These are phyloP conservation scores for Brachycybe producta DNA, from an alignment of 2,888 invertebrate species.

Conservation along the genomic window DNA sequence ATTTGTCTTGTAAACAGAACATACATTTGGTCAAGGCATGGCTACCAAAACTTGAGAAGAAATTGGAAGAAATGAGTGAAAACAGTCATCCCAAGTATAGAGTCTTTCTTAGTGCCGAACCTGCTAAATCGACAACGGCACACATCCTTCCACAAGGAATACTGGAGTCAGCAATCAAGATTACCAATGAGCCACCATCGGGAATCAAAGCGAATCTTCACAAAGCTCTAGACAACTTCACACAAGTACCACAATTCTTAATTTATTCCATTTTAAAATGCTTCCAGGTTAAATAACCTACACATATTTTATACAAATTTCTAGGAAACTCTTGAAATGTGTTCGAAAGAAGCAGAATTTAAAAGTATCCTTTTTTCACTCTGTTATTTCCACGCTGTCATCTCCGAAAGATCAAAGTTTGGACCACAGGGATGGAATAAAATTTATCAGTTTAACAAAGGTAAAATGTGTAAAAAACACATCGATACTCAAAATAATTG, in stretches of 20 bases:
- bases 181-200: constrained; percentile 93
- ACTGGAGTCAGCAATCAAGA: constrained; percentile 88
- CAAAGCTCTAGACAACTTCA: constrained; percentile 87
- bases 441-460: constrained; percentile 89
- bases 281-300: too few species aligned
- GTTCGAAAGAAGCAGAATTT: constrained; percentile 88
- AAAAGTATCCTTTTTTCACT: constrained; percentile 85
- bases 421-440: constrained; percentile 95
- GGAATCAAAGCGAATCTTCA: constrained; percentile 94
- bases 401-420: constrained; percentile 85
- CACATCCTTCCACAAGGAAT: constrained; percentile 95
- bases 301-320: background rate
- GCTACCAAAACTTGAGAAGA: constrained; percentile 80
- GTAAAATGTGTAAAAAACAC: too few species aligned
- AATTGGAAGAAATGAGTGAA: constrained; percentile 67
- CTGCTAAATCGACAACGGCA: constrained; percentile 68
- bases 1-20: constrained; percentile 63
- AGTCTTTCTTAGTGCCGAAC: constrained; percentile 88
- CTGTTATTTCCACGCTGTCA: constrained; percentile 93
- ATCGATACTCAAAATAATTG: too few species aligned
- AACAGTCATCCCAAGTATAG: constrained; percentile 69
- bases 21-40: constrained; percentile 92
- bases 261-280: constrained; percentile 1
- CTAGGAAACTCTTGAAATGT: constrained; percentile 85
- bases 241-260: constrained; percentile 47